Evolutionary conservation across 2,113 vertebrate species (phyloP), one percentile per base, ranked within the genome.

Genomic region (Chlorocebus sabaeus): DNA sequence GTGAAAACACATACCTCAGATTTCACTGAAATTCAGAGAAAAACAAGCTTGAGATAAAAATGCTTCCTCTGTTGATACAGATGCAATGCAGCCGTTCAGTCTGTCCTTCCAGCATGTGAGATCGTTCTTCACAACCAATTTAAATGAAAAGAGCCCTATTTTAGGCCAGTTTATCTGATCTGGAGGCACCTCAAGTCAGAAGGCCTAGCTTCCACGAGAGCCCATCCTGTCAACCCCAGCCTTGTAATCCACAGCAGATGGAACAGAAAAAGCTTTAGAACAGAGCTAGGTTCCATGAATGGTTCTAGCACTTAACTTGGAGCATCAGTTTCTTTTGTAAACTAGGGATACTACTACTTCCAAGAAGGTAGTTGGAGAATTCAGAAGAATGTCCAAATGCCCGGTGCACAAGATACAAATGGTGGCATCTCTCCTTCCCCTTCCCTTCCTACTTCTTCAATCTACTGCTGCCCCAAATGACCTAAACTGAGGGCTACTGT

Each of bases 11-110:
- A 12, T 3, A 67, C 48, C 72, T 88, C 32, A 8, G 50, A n/a
- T 89, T 50, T 75, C 73, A 55, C 0, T 89, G 73, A 86, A 30
- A 68, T 0, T 76, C 86, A 94, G 48, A 82, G 17, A 84, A 92
- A 86, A 93, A 91, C 5, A 72, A 90, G 73, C 73, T 89, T 68
- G 86, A 79, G 89, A 85, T 75, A 83, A 43, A 83, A 89, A 93
- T 57, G 40, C 18, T 52, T 59, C 59, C 86, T 90, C 45, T 84
- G 67, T 59, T 93, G 32, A 89, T 13, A 93, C 9, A 93, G 80
- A 32, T 55, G 57, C 81, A 80, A n/a, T 86, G 50, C 35, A 50
- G 30, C 48, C 38, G 72, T 92, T 83, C 18, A 43, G 38, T 83
- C 85, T 52, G 2, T 35, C 35, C 72, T 79, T 52, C 35, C 18